Conservation (phyloP, 2,113 vertebrate species). For the Mohoua ochrocephala region DNA sequence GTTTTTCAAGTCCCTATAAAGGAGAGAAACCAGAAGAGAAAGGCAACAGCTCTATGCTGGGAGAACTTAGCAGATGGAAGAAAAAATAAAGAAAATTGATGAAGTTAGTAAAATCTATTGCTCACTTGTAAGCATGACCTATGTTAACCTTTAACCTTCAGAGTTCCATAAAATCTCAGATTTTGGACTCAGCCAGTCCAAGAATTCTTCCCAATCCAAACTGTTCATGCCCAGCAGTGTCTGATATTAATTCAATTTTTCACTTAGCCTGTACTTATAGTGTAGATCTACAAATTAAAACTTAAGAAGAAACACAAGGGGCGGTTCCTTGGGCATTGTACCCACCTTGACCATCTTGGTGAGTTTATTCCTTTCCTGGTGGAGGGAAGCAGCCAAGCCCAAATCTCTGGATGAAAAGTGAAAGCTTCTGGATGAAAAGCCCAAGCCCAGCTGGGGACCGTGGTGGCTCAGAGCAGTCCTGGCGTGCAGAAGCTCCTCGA, state of each 20-base stretch:
- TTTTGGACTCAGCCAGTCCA: neutral
- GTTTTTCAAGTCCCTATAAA: neutral
- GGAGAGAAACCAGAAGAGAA: neutral
- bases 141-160: neutral
- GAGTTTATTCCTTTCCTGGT: neutral
- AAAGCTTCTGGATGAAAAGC: neutral
- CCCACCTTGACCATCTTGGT: constrained; percentile 62
- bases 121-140: neutral
- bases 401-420: neutral
- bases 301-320: neutral
- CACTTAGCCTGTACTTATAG: neutral
- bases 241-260: neutral
- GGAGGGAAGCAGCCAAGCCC: neutral
- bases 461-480: neutral
- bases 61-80: neutral
- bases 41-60: neutral
- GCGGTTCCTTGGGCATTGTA: neutral
- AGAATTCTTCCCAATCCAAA: neutral
- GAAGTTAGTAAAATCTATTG: neutral
- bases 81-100: neutral
- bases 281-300: neutral
- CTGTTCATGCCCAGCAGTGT: neutral
- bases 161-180: neutral
- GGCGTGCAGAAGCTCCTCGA: neutral
- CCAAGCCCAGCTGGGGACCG: neutral